These are phyloP conservation scores for Andricus quercusramuli DNA, from an alignment of 2,888 invertebrate species.

Conservation along the genomic window DNA sequence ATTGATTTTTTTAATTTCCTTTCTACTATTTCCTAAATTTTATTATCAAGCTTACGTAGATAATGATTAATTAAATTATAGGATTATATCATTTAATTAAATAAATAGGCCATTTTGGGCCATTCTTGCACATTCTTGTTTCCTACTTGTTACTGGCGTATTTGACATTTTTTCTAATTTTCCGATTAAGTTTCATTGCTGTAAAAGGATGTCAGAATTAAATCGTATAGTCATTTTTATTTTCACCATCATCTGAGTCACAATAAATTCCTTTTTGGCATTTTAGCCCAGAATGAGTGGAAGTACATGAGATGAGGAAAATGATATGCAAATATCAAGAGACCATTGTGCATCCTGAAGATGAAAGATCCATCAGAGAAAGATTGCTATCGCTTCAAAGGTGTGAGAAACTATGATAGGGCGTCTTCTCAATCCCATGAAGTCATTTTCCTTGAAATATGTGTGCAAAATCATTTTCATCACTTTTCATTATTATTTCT, in stretches of 20 bases:
- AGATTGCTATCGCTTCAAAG: slow-evolving; percentile 34
- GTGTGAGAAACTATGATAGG: slow-evolving; percentile 36
- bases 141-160: too few relatives aligned
- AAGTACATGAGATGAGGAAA: background rate
- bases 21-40: too few relatives aligned
- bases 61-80: too few relatives aligned
- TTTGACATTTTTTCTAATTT: too few relatives aligned
- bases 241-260: background rate
- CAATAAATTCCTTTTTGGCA: background rate
- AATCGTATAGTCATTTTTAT: background rate
- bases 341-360: slow-evolving; percentile 15
- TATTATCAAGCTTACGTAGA: too few relatives aligned
- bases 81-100: too few relatives aligned
- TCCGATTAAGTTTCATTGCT: too few relatives aligned
- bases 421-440: slow-evolving; percentile 36
- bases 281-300: background rate
- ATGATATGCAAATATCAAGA: slow-evolving; percentile 34
- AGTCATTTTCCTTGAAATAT: slow-evolving; percentile 16
- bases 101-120: too few relatives aligned
- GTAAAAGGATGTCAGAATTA: background rate
- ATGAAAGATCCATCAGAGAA: slow-evolving; percentile 34
- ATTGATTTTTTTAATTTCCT: too few relatives aligned
- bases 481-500: background rate
- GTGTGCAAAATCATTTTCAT: slow-evolving; percentile 11
- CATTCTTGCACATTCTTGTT: too few relatives aligned